These are phyloP conservation scores for Cheiracanthium punctorium DNA, from an alignment of 2,888 invertebrate genomes.

Conservation along the genomic window DNA sequence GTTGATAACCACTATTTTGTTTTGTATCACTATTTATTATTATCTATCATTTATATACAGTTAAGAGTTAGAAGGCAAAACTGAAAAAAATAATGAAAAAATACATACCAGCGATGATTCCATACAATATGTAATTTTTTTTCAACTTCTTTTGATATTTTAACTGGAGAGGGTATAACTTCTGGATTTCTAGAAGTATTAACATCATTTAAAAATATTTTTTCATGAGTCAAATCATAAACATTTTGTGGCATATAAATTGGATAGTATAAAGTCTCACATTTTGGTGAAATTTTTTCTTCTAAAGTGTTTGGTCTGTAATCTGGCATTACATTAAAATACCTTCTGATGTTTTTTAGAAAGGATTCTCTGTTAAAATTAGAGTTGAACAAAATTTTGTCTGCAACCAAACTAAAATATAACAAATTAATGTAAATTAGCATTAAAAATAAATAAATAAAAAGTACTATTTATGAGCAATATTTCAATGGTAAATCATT, in stretches of 20 bases:
- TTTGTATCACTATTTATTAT: no score
- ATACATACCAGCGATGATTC: conserved; percentile 83
- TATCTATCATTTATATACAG: no score
- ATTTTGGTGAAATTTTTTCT: conserved; percentile 80
- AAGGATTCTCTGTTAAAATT: conserved; percentile 83
- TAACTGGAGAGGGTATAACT: neutral
- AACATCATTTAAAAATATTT: no score
- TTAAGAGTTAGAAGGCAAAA: no score
- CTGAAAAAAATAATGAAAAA: neutral
- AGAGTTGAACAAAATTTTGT: conserved; percentile 84
- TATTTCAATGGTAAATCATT: no score
- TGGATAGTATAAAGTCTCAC: conserved; percentile 81
- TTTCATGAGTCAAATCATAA: neutral
- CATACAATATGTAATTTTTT: conserved; percentile 81
- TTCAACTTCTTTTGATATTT: neutral
- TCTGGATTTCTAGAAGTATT: conserved; percentile 16
- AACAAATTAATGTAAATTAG: no score
- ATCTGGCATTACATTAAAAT: conserved; percentile 83
- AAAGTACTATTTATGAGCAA: no score
- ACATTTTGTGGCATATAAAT: conserved; percentile 73
- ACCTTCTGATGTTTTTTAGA: conserved; percentile 80
- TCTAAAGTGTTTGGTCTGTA: conserved; percentile 79
- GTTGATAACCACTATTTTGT: no score
- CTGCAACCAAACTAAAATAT: conserved; percentile 81
- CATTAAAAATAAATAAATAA: neutral